Conservation (phyloP, 2,113 vertebrate genomes). For the Mandrillus leucophaeus region DNA sequence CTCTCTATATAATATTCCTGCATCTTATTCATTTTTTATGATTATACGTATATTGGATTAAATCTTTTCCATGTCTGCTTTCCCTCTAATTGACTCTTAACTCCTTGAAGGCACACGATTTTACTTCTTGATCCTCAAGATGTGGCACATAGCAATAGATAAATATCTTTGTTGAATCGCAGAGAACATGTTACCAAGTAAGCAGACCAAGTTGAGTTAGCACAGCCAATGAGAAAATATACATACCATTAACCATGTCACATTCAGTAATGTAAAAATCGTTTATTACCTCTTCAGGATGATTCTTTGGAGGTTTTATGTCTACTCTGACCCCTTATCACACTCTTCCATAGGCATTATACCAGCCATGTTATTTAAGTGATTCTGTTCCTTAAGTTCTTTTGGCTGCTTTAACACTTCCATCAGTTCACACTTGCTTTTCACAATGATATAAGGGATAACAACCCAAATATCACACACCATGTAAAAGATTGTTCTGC, state of each 20-base stretch:
- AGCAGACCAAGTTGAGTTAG: background rate
- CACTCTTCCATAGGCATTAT: background rate
- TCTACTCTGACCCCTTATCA: background rate
- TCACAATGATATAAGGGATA: conserved; percentile 46
- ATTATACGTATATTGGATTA: background rate
- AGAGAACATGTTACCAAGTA: background rate
- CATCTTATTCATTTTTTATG: background rate
- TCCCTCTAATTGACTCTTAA: background rate
- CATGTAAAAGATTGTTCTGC: conserved; percentile 42
- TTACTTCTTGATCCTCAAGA: background rate
- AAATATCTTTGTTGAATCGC: background rate
- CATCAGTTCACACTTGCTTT: conserved; percentile 33
- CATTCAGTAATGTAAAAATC: background rate
- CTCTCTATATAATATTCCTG: background rate
- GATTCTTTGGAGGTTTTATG: background rate
- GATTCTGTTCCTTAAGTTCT: background rate
- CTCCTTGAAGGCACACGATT: background rate
- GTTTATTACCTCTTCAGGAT: background rate
- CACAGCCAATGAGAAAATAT: background rate
- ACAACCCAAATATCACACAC: conserved; percentile 42
- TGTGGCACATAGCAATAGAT: background rate
- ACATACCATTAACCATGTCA: background rate
- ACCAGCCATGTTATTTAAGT: background rate
- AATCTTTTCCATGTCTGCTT: background rate
- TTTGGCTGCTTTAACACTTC: conserved; percentile 46